Conservation (phyloP, 1,140 invertebrate genomes). For the Choristoneura fumiferana region DNA sequence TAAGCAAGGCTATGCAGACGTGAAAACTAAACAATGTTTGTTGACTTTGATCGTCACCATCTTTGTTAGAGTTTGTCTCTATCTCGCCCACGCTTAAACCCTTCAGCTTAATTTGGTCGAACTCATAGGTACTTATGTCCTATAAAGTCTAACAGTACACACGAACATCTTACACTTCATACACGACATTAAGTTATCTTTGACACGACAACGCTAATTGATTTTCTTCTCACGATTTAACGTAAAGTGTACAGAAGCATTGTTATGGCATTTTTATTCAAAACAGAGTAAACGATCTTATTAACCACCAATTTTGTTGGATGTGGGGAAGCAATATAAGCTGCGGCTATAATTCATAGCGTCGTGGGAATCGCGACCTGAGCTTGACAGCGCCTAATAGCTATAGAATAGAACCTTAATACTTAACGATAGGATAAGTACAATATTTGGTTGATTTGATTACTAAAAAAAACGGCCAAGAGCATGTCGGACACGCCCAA, state of each 20-base stretch:
- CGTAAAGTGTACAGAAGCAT: not conserved
- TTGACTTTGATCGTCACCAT: too few relatives aligned
- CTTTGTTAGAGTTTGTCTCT: too few relatives aligned
- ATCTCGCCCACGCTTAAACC: too few relatives aligned
- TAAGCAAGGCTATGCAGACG: too few relatives aligned
- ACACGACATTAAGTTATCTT: not conserved
- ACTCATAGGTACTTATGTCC: too few relatives aligned
- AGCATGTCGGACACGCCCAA: too few relatives aligned
- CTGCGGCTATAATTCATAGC: conserved; percentile 1
- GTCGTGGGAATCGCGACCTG: conserved; percentile 13
- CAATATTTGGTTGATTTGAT: too few relatives aligned
- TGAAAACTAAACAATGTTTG: too few relatives aligned
- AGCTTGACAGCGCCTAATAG: conserved; percentile 13
- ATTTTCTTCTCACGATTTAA: not conserved
- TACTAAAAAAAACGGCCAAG: too few relatives aligned
- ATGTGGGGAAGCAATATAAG: not conserved
- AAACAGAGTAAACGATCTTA: not conserved
- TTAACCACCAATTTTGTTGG: conserved; percentile 6
- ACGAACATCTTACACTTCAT: too few relatives aligned
- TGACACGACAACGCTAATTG: conserved; percentile 1
- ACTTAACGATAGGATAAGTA: conserved; percentile 9
- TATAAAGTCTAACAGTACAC: too few relatives aligned
- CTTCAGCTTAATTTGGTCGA: too few relatives aligned
- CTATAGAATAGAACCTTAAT: not conserved
- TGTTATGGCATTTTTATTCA: conserved; percentile 2